phyloP scores from a whole-genome alignment of 2,797 vertebrate genomes.

The Phyllotis vaccarum region DNA sequence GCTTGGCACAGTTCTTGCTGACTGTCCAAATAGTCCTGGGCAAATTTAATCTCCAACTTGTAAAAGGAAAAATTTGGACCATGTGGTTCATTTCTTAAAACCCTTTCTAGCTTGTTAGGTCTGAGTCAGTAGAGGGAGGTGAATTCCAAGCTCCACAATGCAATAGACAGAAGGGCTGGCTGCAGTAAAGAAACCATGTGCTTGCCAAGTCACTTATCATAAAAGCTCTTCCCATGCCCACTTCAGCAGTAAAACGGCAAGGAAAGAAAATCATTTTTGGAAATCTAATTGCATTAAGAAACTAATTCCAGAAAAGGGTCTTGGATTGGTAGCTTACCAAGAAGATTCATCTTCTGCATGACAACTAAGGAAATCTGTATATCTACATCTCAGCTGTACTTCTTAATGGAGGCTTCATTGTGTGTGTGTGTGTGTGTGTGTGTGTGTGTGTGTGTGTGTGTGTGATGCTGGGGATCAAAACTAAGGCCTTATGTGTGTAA shows the following conservation, averaged over 20 bases:
- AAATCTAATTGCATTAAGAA: constrained; percentile 72
- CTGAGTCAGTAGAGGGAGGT: background rate
- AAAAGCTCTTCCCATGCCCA: constrained; percentile 49
- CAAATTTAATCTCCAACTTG: background rate
- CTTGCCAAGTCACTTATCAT: constrained; percentile 46
- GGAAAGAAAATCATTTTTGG: constrained; percentile 72
- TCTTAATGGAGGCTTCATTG: background rate
- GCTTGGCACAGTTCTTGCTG: background rate
- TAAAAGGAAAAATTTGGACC: constrained; percentile 16
- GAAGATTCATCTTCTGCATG: background rate
- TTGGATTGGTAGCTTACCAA: background rate
- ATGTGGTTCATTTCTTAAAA: constrained; percentile 40
- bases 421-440: background rate
- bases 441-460: background rate
- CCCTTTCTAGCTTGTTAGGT: constrained; percentile 31
- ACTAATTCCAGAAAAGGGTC: constrained; percentile 68
- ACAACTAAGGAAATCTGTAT: background rate
- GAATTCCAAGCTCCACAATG: background rate
- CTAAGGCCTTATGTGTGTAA: background rate
- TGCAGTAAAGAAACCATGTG: background rate
- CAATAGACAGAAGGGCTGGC: constrained; percentile 3
- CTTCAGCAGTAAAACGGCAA: constrained; percentile 57
- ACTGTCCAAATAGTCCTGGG: background rate
- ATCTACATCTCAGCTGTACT: background rate
- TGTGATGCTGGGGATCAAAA: background rate